phyloP scores from a whole-genome alignment of 2,888 invertebrate genomes.

The Callinectes sapidus region DNA sequence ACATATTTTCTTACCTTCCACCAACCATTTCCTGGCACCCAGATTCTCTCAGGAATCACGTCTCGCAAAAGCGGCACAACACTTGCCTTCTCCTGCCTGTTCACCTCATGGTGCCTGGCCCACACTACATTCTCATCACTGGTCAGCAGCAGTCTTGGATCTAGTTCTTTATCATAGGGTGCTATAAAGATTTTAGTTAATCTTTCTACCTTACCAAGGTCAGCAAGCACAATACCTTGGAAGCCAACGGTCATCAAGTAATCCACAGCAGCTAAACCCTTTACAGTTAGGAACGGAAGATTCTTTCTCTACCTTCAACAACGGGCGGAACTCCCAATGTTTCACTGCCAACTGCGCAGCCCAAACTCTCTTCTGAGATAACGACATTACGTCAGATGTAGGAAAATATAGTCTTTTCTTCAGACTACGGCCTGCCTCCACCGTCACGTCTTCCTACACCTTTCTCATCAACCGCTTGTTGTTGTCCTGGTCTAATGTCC shows the following conservation, averaged over 20 bases:
- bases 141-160: not conserved
- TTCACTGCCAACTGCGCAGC: not conserved
- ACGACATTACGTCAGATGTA: not conserved
- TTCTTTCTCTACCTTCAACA: not conserved
- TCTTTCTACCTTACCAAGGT: not conserved
- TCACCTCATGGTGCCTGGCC: not conserved
- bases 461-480: not conserved
- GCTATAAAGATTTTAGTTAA: not conserved
- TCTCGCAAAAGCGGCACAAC: not conserved
- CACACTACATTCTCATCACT: not conserved
- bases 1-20: not conserved
- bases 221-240: not conserved
- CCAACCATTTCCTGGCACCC: not conserved
- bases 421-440: not conserved
- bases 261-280: not conserved
- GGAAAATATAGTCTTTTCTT: not conserved
- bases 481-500: not conserved
- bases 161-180: not conserved
- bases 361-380: not conserved
- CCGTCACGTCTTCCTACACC: not conserved
- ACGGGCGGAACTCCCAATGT: not conserved
- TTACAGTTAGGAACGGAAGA: not conserved
- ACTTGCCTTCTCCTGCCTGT: constrained; percentile 29
- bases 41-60: not conserved
- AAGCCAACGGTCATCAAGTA: not conserved